Base-by-base conservation (phyloP, 2,888 invertebrate species). In the Diadromus collaris region DNA sequence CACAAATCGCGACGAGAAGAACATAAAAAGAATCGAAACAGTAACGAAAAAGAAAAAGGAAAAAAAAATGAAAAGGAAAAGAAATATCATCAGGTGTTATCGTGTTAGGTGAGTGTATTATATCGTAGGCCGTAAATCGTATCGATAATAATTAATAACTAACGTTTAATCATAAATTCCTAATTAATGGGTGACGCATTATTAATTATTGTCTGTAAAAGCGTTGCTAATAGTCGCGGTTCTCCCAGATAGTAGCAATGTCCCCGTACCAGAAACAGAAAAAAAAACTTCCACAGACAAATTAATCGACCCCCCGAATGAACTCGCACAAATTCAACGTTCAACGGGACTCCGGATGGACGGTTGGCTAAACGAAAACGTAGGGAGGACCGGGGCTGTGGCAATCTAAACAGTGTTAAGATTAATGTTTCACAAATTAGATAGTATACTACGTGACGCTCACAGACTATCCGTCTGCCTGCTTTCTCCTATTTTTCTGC, bases 71-170 rank as follows among this genome's bases (percentile, higher is more conserved):
- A 61, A 68, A 51, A 76, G 48, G 64, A 70, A 60, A 74, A 67
- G 75, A 76, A 83, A 86, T 87, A 88, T 88, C 87, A 87, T 87
- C 86, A 85, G 87, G 85, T 88, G 86, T 70, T 79, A 76, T 64
- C 83, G 85, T 88, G 81, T 85, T 87, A 89, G 86, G 84, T 88
- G 85, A 89, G 85, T 87, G 88, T 89, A 88, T 87, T 87, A 89
- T 88, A 89, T 85, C 84, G 83, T 87, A 88, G 86, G 82, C 68
- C 75, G 60, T 81, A 85, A 51, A 51, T 84, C 84, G 87, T 88
- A 88, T 87, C 82, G 86, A 86, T 88, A 86, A 87, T 87, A 86
- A 87, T 88, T 87, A 86, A 86, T 82, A 83, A 86, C 83, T 88
- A 88, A 88, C 83, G 85, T 86, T 86, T 86, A 85, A 85, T 80